Percentiles rank a stretch among this genome's conserved stretches.
Conservation (phyloP, 1,140 invertebrate genomes). For the Ladona fulva region DNA sequence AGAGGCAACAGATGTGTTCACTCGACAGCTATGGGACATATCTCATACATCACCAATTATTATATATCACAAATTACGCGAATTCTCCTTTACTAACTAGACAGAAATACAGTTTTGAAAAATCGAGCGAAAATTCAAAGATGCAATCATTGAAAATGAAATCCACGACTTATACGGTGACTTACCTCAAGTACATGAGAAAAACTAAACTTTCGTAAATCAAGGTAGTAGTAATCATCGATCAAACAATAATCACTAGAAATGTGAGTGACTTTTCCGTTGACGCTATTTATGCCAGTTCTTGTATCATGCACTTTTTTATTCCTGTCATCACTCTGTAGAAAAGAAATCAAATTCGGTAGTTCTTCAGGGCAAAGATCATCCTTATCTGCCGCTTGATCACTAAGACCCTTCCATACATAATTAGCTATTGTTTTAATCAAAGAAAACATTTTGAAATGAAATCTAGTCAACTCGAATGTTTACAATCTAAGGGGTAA, state of each 20-base stretch:
- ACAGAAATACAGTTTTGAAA: no score
- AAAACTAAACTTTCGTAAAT: neutral
- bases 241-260: slow-evolving; percentile 17
- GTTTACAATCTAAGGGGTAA: neutral
- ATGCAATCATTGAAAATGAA: no score
- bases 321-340: neutral
- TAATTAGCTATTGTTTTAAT: slow-evolving; percentile 6
- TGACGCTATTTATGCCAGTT: neutral
- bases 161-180: no score
- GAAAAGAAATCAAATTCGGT: neutral
- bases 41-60: no score
- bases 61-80: no score
- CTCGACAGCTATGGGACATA: no score
- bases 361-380: neutral
- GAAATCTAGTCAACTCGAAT: neutral
- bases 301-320: neutral
- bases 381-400: neutral
- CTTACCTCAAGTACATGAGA: neutral
- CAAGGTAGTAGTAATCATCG: slow-evolving; percentile 17
- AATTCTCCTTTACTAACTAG: no score
- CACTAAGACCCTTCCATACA: neutral
- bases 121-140: no score
- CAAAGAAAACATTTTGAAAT: slow-evolving; percentile 13
- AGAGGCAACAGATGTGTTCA: no score
- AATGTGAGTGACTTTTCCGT: slow-evolving; percentile 15